Percentiles rank a stretch among this genome's conserved stretches.
Evolutionary conservation across 2,888 invertebrate species (phyloP).

Genomic region (Papilio gigon): DNA sequence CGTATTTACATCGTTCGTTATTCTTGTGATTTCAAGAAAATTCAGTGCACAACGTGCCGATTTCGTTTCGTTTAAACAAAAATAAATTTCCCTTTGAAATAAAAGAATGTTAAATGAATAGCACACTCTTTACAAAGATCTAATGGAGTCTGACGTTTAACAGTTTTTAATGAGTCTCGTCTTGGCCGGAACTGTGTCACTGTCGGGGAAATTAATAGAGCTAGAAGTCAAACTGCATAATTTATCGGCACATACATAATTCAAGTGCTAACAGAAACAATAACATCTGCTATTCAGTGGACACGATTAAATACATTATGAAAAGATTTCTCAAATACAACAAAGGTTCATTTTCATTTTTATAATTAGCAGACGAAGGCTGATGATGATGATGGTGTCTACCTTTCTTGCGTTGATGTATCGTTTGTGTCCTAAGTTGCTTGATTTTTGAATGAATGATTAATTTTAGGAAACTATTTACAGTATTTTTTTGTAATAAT

Average conservation of each 20-base stretch:
- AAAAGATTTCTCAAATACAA: constrained; percentile 10
- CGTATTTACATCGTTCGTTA: too few species aligned
- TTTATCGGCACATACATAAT: constrained; percentile 37
- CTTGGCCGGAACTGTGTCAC: constrained; percentile 27
- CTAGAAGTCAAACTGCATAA: constrained; percentile 31
- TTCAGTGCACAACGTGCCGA: too few species aligned
- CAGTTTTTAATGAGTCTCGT: constrained; percentile 29
- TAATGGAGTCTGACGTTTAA: constrained; percentile 22
- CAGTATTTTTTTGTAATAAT: background rate
- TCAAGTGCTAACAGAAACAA: constrained; percentile 31
- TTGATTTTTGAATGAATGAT: background rate
- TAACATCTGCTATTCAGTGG: constrained; percentile 25
- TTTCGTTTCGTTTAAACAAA: too few species aligned
- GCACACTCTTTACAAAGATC: constrained; percentile 7
- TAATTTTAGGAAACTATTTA: background rate
- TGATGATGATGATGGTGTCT: too few species aligned
- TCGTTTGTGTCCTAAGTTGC: too few species aligned
- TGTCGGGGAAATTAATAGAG: constrained; percentile 36
- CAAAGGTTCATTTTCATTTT: too few species aligned
- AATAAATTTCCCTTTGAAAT: background rate
- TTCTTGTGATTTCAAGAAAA: too few species aligned
- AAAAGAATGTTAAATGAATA: constrained; percentile 12
- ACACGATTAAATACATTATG: constrained; percentile 13
- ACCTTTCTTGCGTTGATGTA: too few species aligned
- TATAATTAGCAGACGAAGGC: too few species aligned